These are phyloP conservation scores for Ecliptopera silaceata DNA, from an alignment of 2,888 invertebrate genomes.

Conservation along the genomic window DNA sequence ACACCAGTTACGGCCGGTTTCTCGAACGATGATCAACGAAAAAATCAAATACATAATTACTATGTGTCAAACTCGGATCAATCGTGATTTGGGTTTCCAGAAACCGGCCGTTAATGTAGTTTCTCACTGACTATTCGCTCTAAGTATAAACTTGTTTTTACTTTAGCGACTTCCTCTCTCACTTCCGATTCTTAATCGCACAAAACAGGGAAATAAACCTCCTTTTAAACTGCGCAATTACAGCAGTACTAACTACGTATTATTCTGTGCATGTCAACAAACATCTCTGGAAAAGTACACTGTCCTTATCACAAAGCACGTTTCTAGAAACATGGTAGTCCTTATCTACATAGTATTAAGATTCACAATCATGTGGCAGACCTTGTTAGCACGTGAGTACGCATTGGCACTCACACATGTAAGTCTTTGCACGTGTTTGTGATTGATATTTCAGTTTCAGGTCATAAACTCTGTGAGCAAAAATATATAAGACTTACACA, in stretches of 20 bases:
- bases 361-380: conserved; percentile 5
- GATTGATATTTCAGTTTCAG: conserved; percentile 19
- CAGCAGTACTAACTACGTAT: conserved; percentile 2
- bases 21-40: too few species aligned
- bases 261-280: conserved; percentile 39
- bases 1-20: too few species aligned
- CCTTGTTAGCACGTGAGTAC: conserved; percentile 13
- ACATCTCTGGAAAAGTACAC: conserved; percentile 49
- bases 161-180: too few species aligned
- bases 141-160: too few species aligned
- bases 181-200: not conserved
- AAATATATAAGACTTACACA: not conserved
- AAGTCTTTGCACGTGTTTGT: not conserved
- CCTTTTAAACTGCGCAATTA: conserved; percentile 44
- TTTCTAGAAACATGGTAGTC: conserved; percentile 9
- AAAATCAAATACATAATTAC: too few species aligned
- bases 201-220: not conserved
- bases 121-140: too few species aligned
- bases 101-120: too few species aligned
- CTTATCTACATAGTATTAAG: not conserved
- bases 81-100: too few species aligned
- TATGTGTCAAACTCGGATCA: too few species aligned
- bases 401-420: conserved; percentile 18
- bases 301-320: too few species aligned
- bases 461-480: conserved; percentile 1